A percentile compares a stretch with the other conserved stretches of the same genome.
Conservation (phyloP, 2,113 vertebrate species). For the Pelmatolapia mariae region DNA sequence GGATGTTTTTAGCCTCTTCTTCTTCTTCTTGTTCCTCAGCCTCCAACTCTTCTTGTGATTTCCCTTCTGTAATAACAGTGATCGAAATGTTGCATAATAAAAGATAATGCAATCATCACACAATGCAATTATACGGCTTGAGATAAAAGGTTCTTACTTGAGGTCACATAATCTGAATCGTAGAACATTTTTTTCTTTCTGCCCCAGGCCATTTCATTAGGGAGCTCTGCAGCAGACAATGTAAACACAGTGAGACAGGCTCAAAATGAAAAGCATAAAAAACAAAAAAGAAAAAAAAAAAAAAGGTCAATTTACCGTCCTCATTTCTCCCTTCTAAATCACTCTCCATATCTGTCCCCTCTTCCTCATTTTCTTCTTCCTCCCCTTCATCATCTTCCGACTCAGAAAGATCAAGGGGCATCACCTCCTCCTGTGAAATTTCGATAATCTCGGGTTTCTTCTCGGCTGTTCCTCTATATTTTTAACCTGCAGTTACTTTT, state of each 20-base stretch:
- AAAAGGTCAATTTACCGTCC: slow-evolving; percentile 33
- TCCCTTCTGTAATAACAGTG: slow-evolving; percentile 60
- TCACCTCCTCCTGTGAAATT: slow-evolving; percentile 74
- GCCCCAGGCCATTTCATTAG: slow-evolving; percentile 89
- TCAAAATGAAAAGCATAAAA: not conserved
- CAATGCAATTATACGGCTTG: not conserved
- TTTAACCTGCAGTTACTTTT: not conserved
- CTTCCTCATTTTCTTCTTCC: slow-evolving; percentile 43
- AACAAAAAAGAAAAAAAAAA: too few relatives aligned
- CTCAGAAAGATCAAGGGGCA: slow-evolving; percentile 72
- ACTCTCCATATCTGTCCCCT: slow-evolving; percentile 81
- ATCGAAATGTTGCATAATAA: not conserved
- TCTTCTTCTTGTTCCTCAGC: slow-evolving; percentile 90
- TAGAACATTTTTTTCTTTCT: slow-evolving; percentile 87
- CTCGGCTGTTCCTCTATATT: not conserved
- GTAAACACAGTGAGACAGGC: not conserved
- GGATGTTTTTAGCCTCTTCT: slow-evolving; percentile 87
- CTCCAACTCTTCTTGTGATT: slow-evolving; percentile 75
- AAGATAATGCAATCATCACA: not conserved
- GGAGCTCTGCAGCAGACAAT: slow-evolving; percentile 62
- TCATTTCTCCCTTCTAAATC: slow-evolving; percentile 80
- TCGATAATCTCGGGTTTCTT: not conserved
- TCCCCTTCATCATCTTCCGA: slow-evolving; percentile 44
- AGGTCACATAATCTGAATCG: slow-evolving; percentile 78
- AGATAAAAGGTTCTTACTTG: slow-evolving; percentile 46